phyloP scores from a whole-genome alignment of 2,113 vertebrate species.

The Apus apus region DNA sequence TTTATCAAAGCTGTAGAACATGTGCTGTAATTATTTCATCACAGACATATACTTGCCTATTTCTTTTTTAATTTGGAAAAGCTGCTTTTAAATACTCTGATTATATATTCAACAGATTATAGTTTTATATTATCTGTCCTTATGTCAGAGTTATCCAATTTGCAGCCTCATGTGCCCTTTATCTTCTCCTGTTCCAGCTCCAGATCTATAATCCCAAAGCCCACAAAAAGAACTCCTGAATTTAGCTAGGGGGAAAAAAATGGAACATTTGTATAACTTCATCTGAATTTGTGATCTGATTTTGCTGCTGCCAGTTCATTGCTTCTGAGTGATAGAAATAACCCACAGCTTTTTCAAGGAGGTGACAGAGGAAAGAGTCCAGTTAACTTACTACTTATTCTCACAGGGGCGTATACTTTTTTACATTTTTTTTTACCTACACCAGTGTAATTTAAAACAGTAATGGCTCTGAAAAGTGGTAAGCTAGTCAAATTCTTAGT shows the following conservation, averaged over 20 bases:
- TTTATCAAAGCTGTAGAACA: background rate
- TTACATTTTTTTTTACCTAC: background rate
- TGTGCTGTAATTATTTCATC: slow-evolving; percentile 17
- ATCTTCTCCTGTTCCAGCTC: slow-evolving; percentile 7
- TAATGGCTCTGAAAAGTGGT: background rate
- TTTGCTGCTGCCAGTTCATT: slow-evolving; percentile 44
- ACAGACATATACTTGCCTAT: background rate
- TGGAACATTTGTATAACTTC: slow-evolving; percentile 5
- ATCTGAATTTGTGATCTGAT: slow-evolving; percentile 24
- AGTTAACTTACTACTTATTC: slow-evolving; percentile 2
- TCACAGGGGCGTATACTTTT: background rate
- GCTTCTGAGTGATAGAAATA: slow-evolving; percentile 57
- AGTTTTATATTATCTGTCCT: slow-evolving; percentile 16
- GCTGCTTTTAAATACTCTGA: slow-evolving; percentile 49
- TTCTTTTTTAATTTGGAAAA: slow-evolving; percentile 54
- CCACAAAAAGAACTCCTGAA: slow-evolving; percentile 9
- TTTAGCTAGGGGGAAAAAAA: background rate
- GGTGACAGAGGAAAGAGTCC: slow-evolving; percentile 17
- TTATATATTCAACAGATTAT: slow-evolving; percentile 18
- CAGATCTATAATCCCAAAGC: slow-evolving; percentile 13
- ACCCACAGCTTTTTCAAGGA: slow-evolving; percentile 40
- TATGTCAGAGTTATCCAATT: slow-evolving; percentile 27
- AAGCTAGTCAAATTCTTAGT: background rate
- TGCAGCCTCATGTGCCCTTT: background rate
- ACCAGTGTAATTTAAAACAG: background rate